Percentiles rank a stretch among this genome's conserved stretches.
Evolutionary conservation across 2,797 vertebrate species (phyloP).

Genomic region (Fistularia tabacaria): DNA sequence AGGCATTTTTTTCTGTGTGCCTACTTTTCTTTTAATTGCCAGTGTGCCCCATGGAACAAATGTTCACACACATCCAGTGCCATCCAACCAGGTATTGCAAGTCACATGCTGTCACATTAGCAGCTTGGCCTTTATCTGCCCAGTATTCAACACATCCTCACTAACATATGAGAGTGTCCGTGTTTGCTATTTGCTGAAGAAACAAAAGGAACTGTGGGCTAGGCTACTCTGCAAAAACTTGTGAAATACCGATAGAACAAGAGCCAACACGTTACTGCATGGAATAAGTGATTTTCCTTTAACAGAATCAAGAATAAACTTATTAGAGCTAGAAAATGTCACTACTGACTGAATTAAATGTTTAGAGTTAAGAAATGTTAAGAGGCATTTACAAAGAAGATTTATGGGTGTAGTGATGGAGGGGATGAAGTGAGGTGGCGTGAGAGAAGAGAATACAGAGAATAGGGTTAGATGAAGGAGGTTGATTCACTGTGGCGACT

Average conservation of each 20-base stretch:
- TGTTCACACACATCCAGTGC: conserved; percentile 59
- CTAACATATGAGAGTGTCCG: conserved; percentile 38
- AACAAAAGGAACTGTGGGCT: conserved; percentile 52
- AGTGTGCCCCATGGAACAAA: conserved; percentile 59
- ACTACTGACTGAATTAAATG: too few species aligned
- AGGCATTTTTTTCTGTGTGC: conserved; percentile 58
- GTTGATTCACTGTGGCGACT: too few species aligned
- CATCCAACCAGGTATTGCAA: conserved; percentile 63
- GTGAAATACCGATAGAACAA: conserved; percentile 5
- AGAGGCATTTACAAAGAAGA: too few species aligned
- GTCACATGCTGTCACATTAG: conserved; percentile 62
- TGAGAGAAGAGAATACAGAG: too few species aligned
- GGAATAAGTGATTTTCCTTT: too few species aligned
- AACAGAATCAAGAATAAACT: too few species aligned
- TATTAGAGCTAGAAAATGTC: too few species aligned
- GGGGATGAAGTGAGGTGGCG: too few species aligned
- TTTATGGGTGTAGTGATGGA: too few species aligned
- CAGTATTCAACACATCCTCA: conserved; percentile 46
- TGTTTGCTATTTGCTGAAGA: conserved; percentile 49
- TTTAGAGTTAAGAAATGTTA: too few species aligned
- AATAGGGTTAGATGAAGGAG: too few species aligned
- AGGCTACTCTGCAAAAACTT: conserved; percentile 52
- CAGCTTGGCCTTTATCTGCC: conserved; percentile 27
- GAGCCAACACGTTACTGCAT: too few species aligned
- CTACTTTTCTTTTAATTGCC: conserved; percentile 75